phyloP scores from a whole-genome alignment of 2,113 vertebrate genomes.

The Prionailurus viverrinus region DNA sequence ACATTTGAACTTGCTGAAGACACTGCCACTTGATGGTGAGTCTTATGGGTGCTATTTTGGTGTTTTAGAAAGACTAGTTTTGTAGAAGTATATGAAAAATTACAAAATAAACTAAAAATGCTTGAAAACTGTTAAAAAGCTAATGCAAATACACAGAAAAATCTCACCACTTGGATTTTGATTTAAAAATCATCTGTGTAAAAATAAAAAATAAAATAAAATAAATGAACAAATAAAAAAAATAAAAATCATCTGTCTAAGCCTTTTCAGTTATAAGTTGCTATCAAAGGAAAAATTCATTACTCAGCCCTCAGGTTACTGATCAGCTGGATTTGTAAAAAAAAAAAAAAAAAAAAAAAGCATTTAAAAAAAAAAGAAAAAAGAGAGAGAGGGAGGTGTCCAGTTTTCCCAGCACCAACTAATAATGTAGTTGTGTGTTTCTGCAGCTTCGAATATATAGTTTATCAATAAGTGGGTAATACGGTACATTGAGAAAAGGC shows the following conservation, averaged over 20 bases:
- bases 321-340: background rate
- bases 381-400: background rate
- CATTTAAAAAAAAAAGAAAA: background rate
- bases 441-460: background rate
- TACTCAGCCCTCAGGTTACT: background rate
- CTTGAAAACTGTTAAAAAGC: conserved; percentile 23
- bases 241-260: background rate
- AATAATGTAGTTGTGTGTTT: background rate
- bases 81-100: background rate
- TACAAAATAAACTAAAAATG: conserved; percentile 2
- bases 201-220: no score
- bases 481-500: background rate
- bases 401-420: background rate
- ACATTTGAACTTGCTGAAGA: background rate
- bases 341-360: background rate
- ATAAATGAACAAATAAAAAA: no score
- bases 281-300: background rate
- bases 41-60: background rate
- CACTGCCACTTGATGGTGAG: conserved; percentile 64
- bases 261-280: background rate
- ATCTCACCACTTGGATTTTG: background rate
- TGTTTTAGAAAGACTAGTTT: background rate
- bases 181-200: background rate
- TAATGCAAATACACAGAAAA: conserved; percentile 1
- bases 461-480: background rate